A percentile compares a stretch with the other conserved stretches of the same genome.
Conservation (phyloP, 2,888 invertebrate genomes). For the Polymixis lichenea region DNA sequence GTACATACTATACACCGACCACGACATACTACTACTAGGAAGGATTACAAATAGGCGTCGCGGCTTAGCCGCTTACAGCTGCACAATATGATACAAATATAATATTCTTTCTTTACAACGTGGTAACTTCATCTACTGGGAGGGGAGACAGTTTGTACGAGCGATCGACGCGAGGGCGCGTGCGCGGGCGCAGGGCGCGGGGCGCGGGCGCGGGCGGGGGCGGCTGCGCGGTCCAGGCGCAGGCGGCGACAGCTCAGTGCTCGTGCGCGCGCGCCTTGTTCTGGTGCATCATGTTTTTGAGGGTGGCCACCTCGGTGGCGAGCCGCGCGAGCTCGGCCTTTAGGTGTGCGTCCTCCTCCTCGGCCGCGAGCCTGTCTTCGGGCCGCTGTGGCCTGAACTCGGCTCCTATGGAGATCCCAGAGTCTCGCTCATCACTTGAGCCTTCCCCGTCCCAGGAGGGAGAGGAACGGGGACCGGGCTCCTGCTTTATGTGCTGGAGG, state of each 20-base stretch:
- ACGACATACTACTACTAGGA: constrained; percentile 87
- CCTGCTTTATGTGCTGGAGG: constrained; percentile 96
- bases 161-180: constrained; percentile 72
- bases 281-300: constrained; percentile 95
- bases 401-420: constrained; percentile 95
- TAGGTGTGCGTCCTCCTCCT: constrained; percentile 93
- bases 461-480: constrained; percentile 94
- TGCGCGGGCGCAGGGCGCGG: constrained; percentile 59
- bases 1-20: constrained; percentile 77
- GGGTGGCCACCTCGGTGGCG: constrained; percentile 97
- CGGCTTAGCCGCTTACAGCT: constrained; percentile 88
- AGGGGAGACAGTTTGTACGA: constrained; percentile 87
- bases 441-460: constrained; percentile 97
- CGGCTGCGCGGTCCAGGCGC: constrained; percentile 79
- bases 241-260: constrained; percentile 83
- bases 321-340: constrained; percentile 96
- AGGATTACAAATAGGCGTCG: constrained; percentile 86
- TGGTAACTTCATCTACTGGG: constrained; percentile 88
- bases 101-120: constrained; percentile 87
- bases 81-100: constrained; percentile 87
- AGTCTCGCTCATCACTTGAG: constrained; percentile 97
- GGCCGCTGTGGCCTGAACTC: constrained; percentile 90
- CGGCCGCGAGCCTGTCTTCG: constrained; percentile 82
- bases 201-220: constrained; percentile 65
- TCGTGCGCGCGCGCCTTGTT: constrained; percentile 89